phyloP scores from a whole-genome alignment of 2,113 vertebrate genomes.

The Nannobrachium achirus region DNA sequence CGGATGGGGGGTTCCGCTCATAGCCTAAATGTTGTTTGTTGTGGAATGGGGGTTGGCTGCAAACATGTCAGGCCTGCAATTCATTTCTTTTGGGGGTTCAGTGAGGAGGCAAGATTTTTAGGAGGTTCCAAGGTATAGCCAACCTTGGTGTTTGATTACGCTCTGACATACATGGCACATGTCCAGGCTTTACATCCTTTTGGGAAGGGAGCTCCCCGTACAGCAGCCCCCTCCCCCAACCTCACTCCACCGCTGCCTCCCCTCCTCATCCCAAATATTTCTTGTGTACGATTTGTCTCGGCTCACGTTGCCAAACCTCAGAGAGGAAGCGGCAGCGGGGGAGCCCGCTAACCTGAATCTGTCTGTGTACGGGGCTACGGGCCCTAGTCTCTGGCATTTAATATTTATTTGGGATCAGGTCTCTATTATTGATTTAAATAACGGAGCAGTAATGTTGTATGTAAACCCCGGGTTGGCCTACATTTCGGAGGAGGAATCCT shows the following conservation, averaged over 20 bases:
- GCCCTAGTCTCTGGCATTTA: constrained; percentile 34
- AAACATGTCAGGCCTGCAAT: constrained; percentile 32
- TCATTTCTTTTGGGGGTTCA: no score
- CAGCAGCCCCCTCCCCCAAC: constrained; percentile 33
- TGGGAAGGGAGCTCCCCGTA: constrained; percentile 43
- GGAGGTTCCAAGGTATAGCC: constrained; percentile 53
- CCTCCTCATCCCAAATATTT: constrained; percentile 66
- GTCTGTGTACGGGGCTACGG: constrained; percentile 22
- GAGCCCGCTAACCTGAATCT: constrained; percentile 56
- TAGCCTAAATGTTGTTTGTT: constrained; percentile 9
- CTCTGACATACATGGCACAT: constrained; percentile 46
- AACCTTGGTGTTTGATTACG: constrained; percentile 60
- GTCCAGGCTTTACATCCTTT: constrained; percentile 54
- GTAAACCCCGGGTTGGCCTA: constrained; percentile 41
- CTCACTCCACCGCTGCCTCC: constrained; percentile 9
- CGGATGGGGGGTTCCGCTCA: neutral
- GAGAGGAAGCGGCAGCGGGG: constrained; percentile 56
- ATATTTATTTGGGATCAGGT: constrained; percentile 47
- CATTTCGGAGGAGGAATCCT: constrained; percentile 28
- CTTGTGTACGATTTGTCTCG: constrained; percentile 57
- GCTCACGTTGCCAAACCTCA: constrained; percentile 59
- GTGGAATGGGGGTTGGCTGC: constrained; percentile 33
- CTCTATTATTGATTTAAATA: constrained; percentile 42
- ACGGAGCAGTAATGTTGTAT: neutral
- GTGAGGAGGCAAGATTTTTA: neutral